Base-by-base conservation (phyloP, 2,888 invertebrate genomes). In the Cryptocephalus primarius region DNA sequence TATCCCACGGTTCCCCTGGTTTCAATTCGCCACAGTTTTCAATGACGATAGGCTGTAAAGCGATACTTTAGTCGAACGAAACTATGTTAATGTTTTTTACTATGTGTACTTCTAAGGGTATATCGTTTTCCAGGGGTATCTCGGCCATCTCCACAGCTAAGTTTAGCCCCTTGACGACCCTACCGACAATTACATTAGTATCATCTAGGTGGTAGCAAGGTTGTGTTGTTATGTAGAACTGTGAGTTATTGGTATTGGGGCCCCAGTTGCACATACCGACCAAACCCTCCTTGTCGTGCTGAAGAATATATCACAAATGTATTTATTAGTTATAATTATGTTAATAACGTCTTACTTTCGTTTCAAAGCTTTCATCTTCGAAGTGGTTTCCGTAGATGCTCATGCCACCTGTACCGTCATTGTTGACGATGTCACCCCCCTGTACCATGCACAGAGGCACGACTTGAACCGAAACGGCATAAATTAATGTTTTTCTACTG, bases 391-490 rank as follows among this genome's bases (percentile, higher is more conserved):
- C 96, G 66, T 94, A 97, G 57, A 97, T 95, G 61, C 94, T 94
- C 67, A 94, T 94, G 0, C 96, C 94, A 36, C 88, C 81, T 1
- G 85, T 82, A 0, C 96, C 96, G 73, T 94, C 82, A 36, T 82
- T 82, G 63, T 80, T 77, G 4, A 82, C 75, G 48, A 89, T 78
- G 63, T 88, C 88, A 8, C 88, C 88, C 46, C 89, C 86, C 75
- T 87, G 87, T 58, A 90, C 81, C 83, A 95, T 92, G 69, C 92
- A 95, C 57, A 87, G 83, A 31, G 88, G 80, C 47, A 92, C 78
- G 22, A 90, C 85, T 78, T 76, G 57, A 75, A 73, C 48, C 36
- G 22, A 22, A 22, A 22, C 22, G 6, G 39, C 8, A 22, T 22
- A 6, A 4, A 22, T 22, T 22, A 22, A 8, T 22, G 22, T 4